Evolutionary conservation across 2,888 invertebrate genomes (phyloP), one percentile per base, ranked within the genome.

Genomic region (Melinaea marsaeus): DNA sequence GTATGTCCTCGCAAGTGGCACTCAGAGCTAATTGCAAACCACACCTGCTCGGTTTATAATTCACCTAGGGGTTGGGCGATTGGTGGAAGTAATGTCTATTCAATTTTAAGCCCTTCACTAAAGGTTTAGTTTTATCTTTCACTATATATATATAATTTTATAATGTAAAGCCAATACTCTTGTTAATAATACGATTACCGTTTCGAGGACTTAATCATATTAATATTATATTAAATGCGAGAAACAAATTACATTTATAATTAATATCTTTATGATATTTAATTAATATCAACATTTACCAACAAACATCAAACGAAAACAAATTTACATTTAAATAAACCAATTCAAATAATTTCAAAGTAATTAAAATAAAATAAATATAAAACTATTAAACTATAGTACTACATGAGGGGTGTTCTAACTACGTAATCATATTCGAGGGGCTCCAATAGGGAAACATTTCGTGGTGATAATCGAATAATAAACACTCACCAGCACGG

Each of bases 401-500:
- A 51, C 0, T 22, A n/a, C n/a, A 46, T 45, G 57, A 58, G 65
- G 69, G 57, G 62, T 64, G 60, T 62, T 65, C 68, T 72, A 71
- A 72, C 68, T 69, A 65, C 70, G 69, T 72, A 71, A 74, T 75
- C 72, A 71, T 71, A 69, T 70, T 69, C 64, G 67, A 65, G 71
- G 69, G 70, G 68, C 66, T 63, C 67, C 63, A 72, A 69, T 69
- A 64, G 57, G 69, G 65, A 72, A 70, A 71, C 70, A 70, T 73
- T 74, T 73, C 71, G 73, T 74, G 74, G 73, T 65, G 72, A 72
- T 75, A 75, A 75, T 74, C 72, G 69, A 69, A 72, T 72, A 71
- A 74, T 74, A 75, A 74, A 74, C 72, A 73, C 51, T 48, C 61
- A 56, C 57, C 59, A 56, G 61, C 51, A 51, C 51, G 51, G 2